These are phyloP conservation scores for Choristoneura fumiferana DNA, from an alignment of 1,140 invertebrate genomes.

Conservation along the genomic window DNA sequence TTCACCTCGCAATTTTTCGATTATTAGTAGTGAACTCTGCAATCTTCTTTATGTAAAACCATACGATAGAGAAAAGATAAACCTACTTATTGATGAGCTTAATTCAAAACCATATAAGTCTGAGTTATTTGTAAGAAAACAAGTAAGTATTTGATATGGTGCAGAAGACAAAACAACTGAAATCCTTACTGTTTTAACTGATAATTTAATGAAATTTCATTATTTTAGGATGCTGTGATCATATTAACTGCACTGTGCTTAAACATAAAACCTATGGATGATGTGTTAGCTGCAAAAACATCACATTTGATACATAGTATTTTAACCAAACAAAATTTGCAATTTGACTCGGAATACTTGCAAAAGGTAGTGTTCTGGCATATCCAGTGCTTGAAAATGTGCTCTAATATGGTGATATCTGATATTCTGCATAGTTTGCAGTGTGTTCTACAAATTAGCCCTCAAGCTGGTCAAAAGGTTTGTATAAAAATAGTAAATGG, in stretches of 20 bases:
- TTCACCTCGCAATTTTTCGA: conserved; percentile 44
- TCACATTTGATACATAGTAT: conserved; percentile 60
- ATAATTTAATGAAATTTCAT: neutral
- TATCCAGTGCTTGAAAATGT: conserved; percentile 52
- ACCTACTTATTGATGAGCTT: conserved; percentile 60
- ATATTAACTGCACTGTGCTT: conserved; percentile 52
- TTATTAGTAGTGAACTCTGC: conserved; percentile 50
- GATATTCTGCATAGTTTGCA: conserved; percentile 66
- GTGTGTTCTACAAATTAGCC: conserved; percentile 50
- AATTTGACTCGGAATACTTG: conserved; percentile 45
- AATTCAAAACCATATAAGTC: conserved; percentile 58
- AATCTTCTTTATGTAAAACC: conserved; percentile 51
- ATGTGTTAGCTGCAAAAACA: conserved; percentile 57
- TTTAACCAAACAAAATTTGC: conserved; percentile 54
- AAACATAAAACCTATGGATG: conserved; percentile 59
- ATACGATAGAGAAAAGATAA: conserved; percentile 49
- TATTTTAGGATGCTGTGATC: conserved; percentile 54
- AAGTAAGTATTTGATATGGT: conserved; percentile 42
- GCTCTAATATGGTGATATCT: conserved; percentile 56
- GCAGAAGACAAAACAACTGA: neutral
- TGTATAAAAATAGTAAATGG: conserved; percentile 14
- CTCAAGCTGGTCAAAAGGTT: conserved; percentile 47
- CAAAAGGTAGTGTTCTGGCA: conserved; percentile 54
- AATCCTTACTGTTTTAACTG: neutral
- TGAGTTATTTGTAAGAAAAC: conserved; percentile 51